phyloP scores from a whole-genome alignment of 2,888 invertebrate species.

The Clitarchus hookeri region DNA sequence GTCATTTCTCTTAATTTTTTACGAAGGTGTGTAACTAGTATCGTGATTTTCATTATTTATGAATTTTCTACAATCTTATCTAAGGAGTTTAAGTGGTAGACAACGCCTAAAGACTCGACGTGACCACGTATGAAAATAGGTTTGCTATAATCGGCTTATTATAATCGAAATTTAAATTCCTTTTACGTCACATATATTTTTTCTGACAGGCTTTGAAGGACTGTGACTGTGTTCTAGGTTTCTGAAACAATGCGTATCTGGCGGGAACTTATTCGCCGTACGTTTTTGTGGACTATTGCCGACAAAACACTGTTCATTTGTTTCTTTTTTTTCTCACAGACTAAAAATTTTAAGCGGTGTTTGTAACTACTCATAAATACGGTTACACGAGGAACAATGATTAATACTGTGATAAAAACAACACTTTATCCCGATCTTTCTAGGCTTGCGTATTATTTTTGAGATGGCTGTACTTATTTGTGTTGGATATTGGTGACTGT shows the following conservation, averaged over 20 bases:
- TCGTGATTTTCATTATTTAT: no score
- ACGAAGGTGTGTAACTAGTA: no score
- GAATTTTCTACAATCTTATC: no score
- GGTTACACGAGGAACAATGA: constrained; percentile 26
- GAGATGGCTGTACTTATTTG: neutral
- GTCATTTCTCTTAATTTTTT: no score
- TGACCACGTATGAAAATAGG: no score
- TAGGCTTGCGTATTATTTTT: neutral
- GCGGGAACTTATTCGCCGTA: neutral
- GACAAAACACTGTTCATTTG: neutral
- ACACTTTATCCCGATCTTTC: constrained; percentile 21
- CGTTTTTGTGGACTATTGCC: neutral
- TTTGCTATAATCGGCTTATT: no score
- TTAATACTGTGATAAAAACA: constrained; percentile 29
- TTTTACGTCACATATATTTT: no score
- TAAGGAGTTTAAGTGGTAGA: no score
- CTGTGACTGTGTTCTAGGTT: neutral
- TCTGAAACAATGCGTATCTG: neutral
- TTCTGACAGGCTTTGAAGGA: neutral
- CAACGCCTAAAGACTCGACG: no score
- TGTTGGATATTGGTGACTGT: neutral
- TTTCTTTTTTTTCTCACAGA: neutral
- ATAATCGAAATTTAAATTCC: no score
- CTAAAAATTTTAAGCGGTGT: neutral
- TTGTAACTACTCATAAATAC: neutral